Conservation (phyloP, 1,140 invertebrate species). For the Microplitis demolitor region DNA sequence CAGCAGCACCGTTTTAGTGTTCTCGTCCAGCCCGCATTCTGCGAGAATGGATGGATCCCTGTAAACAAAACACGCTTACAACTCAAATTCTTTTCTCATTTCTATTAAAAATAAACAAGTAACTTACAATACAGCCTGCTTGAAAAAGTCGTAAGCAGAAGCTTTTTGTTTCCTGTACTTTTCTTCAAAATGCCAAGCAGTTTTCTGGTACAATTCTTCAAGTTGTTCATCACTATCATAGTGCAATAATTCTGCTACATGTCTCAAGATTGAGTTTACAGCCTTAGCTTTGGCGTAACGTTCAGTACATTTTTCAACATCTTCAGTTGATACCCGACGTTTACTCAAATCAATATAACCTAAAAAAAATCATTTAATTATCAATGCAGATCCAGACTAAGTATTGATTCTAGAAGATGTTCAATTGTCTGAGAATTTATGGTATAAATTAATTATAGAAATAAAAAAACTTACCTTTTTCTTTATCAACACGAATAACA, state of each 20-base stretch:
- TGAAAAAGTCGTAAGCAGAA: constrained; percentile 97
- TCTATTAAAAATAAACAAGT: neutral
- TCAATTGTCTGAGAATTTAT: neutral
- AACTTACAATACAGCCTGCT: constrained; percentile 94
- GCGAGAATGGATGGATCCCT: constrained; percentile 93
- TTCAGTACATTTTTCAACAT: constrained; percentile 97
- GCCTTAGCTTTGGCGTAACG: constrained; percentile 98
- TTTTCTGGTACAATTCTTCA: constrained; percentile 94
- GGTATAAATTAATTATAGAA: neutral
- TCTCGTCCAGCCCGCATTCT: constrained; percentile 93
- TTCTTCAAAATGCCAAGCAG: constrained; percentile 99
- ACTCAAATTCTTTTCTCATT: too few species aligned
- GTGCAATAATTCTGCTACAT: constrained; percentile 93
- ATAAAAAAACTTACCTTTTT: constrained; percentile 78
- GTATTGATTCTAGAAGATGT: neutral
- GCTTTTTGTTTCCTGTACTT: constrained; percentile 91
- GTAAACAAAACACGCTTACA: constrained; percentile 19
- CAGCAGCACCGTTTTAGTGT: constrained; percentile 90
- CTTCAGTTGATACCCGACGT: constrained; percentile 95
- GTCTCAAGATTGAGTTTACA: constrained; percentile 96
- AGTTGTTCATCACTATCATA: constrained; percentile 91
- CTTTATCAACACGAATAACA: constrained; percentile 99
- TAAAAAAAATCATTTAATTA: constrained; percentile 47
- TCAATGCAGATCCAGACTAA: neutral
- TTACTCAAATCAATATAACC: constrained; percentile 99